Percentiles rank a stretch among this genome's conserved stretches.
These are phyloP conservation scores for Ips typographus DNA, from an alignment of 1,140 invertebrate genomes.

Conservation along the genomic window DNA sequence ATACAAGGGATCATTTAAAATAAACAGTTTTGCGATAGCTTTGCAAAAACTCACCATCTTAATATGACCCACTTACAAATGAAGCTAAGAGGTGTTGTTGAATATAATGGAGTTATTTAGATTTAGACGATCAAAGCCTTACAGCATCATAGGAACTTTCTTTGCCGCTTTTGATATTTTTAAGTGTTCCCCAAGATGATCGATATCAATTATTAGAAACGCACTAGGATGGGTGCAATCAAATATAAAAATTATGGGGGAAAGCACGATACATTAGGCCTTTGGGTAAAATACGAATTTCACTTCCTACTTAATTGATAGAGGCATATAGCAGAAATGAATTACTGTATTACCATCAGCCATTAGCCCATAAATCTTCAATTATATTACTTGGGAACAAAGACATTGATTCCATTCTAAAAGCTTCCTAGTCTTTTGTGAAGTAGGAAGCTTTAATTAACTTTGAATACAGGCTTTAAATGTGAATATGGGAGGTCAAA, in stretches of 20 bases:
- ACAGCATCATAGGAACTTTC: conserved; percentile 1
- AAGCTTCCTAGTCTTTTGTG: too few species aligned
- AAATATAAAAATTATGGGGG: conserved; percentile 8
- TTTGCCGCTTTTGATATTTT: conserved; percentile 1
- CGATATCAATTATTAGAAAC: conserved; percentile 19
- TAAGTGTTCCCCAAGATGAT: not conserved
- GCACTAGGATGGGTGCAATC: conserved; percentile 4
- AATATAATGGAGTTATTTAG: conserved; percentile 20
- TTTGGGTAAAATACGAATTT: not conserved
- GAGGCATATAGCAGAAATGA: too few species aligned
- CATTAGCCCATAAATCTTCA: too few species aligned
- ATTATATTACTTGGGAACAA: too few species aligned
- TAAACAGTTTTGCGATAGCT: not conserved
- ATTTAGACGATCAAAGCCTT: not conserved
- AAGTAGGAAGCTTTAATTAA: too few species aligned
- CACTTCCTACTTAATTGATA: not conserved
- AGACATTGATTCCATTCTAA: too few species aligned
- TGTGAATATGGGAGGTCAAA: too few species aligned
- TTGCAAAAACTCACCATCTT: not conserved
- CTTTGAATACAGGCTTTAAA: too few species aligned
- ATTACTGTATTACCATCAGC: too few species aligned
- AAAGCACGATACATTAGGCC: conserved; percentile 6
- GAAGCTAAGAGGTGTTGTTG: conserved; percentile 5
- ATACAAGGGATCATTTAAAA: too few species aligned
- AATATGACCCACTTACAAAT: conserved; percentile 2